Conservation (phyloP, 2,113 vertebrate species). For the Osmerus eperlanus region DNA sequence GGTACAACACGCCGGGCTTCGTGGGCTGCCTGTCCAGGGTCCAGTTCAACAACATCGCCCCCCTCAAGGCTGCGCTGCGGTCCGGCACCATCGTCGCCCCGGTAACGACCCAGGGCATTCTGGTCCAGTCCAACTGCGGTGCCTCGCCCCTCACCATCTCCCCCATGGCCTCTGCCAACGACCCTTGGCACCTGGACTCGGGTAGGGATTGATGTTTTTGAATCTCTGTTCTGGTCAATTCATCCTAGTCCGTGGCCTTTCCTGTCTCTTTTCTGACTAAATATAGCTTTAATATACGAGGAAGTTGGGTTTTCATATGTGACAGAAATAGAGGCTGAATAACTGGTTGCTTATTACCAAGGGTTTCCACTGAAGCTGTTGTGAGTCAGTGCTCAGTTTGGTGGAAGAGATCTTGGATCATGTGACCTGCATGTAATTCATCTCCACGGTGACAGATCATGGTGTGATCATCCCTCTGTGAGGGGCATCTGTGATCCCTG, state of each 20-base stretch:
- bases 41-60: constrained; percentile 87
- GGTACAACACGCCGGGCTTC: constrained; percentile 93
- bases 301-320: too few relatives aligned
- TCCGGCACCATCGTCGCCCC: constrained; percentile 70
- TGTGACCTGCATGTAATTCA: constrained; percentile 4
- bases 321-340: too few relatives aligned
- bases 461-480: not conserved
- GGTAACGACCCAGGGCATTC: constrained; percentile 82
- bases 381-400: not conserved
- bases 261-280: too few relatives aligned
- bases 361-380: not conserved
- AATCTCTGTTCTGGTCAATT: too few relatives aligned
- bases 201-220: constrained; percentile 65
- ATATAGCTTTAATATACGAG: too few relatives aligned
- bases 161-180: constrained; percentile 82
- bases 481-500: constrained; percentile 30
- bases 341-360: not conserved
- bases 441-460: not conserved
- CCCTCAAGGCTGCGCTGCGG: constrained; percentile 87
- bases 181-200: constrained; percentile 91
- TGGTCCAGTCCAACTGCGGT: constrained; percentile 96
- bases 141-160: constrained; percentile 89
- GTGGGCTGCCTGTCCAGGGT: constrained; percentile 91
- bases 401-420: constrained; percentile 1
- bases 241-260: too few relatives aligned